These are phyloP conservation scores for Leptinotarsa texana DNA, from an alignment of 1,140 invertebrate genomes.

Conservation along the genomic window DNA sequence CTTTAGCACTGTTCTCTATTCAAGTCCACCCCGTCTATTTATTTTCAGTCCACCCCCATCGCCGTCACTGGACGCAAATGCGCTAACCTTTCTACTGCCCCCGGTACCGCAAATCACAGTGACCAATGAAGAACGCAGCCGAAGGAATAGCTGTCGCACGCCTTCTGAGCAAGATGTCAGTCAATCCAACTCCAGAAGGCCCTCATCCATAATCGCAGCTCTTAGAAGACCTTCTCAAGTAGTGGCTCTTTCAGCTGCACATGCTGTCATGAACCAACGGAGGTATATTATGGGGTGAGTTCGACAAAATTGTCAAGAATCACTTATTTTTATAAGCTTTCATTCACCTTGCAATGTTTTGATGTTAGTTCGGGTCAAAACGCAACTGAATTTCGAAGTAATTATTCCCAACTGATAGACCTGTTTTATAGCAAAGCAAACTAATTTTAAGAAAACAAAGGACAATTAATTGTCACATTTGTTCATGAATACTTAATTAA, in stretches of 20 bases:
- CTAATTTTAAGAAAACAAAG: no score
- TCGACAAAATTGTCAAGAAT: neutral
- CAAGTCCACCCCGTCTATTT: neutral
- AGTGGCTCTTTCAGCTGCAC: slow-evolving; percentile 60
- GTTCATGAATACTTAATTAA: no score
- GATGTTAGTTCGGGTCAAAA: no score
- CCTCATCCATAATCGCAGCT: slow-evolving; percentile 61
- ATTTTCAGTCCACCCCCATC: slow-evolving; percentile 23
- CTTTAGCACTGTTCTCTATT: no score
- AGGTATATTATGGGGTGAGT: slow-evolving; percentile 47
- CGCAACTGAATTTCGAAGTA: no score
- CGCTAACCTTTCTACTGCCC: neutral
- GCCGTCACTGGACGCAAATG: neutral
- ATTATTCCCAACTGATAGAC: no score
- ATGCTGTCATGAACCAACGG: slow-evolving; percentile 51
- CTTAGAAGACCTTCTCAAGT: slow-evolving; percentile 62
- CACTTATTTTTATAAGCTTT: no score
- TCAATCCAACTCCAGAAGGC: slow-evolving; percentile 55
- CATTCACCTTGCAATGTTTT: no score
- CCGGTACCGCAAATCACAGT: slow-evolving; percentile 18
- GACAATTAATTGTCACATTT: no score
- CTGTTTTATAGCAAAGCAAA: no score
- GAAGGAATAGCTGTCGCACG: slow-evolving; percentile 3
- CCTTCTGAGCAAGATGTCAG: slow-evolving; percentile 28
- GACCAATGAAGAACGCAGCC: slow-evolving; percentile 24